Conservation (phyloP, 2,888 invertebrate genomes). For the Euplexia lucipara region DNA sequence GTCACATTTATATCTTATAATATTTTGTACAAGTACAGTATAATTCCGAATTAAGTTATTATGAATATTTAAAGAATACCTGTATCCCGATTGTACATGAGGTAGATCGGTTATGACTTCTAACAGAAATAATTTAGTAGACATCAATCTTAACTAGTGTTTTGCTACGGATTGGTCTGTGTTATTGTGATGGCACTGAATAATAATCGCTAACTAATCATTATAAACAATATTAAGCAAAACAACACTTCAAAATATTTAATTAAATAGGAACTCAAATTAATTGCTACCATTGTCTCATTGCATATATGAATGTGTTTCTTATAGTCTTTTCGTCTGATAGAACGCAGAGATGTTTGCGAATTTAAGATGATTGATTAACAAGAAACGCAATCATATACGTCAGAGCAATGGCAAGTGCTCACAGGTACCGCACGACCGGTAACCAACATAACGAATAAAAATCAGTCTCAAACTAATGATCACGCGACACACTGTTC, state of each 20-base stretch:
- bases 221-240: conserved; percentile 80
- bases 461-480: conserved; percentile 84
- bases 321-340: conserved; percentile 9
- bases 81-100: conserved; percentile 79
- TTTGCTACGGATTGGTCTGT: conserved; percentile 43
- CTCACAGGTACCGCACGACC: conserved; percentile 23
- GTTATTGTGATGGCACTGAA: conserved; percentile 72
- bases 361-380: neutral
- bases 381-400: conserved; percentile 40
- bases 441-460: conserved; percentile 64
- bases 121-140: conserved; percentile 46
- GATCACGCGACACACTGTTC: conserved; percentile 66
- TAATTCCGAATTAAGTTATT: conserved; percentile 68
- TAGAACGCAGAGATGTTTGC: conserved; percentile 6
- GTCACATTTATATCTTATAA: conserved; percentile 83
- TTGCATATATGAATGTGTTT: conserved; percentile 34
- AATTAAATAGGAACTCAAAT: conserved; percentile 89
- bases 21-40: conserved; percentile 85
- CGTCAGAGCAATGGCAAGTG: conserved; percentile 35
- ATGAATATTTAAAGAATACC: conserved; percentile 70
- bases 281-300: conserved; percentile 78
- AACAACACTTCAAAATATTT: conserved; percentile 77
- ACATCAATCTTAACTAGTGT: conserved; percentile 54
- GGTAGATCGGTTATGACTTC: conserved; percentile 80
- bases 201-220: conserved; percentile 71